These are phyloP conservation scores for Linnaemya vulpina DNA, from an alignment of 2,888 invertebrate genomes.

Conservation along the genomic window DNA sequence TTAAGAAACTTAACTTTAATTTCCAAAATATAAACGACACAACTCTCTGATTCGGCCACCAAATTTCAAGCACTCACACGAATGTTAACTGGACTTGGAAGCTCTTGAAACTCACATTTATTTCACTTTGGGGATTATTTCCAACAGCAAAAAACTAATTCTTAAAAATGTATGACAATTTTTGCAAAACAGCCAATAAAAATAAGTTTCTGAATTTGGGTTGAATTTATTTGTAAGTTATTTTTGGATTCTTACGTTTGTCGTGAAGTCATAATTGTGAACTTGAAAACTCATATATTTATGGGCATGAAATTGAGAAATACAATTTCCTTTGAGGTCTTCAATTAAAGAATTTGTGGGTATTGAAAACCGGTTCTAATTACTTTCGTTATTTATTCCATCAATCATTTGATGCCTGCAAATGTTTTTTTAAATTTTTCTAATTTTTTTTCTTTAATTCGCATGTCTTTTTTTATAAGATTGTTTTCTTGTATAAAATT, in stretches of 20 bases:
- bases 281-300: conserved; percentile 1
- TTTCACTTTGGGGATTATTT: background rate
- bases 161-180: background rate
- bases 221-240: background rate
- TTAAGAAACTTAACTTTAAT: no score
- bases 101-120: background rate
- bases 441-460: no score
- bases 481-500: no score
- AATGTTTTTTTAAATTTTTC: no score
- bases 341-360: conserved; percentile 11
- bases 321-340: background rate
- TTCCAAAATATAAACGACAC: background rate
- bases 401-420: background rate
- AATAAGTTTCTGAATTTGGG: conserved; percentile 2
- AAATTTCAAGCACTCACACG: background rate
- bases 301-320: background rate
- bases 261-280: background rate
- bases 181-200: conserved; percentile 2
- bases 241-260: background rate
- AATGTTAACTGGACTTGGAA: background rate
- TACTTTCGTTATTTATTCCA: conserved; percentile 8
- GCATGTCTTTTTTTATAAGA: no score
- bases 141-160: background rate
- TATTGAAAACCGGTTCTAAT: conserved; percentile 22
- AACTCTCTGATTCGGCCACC: no score